Evolutionary conservation across 2,797 vertebrate genomes (phyloP), one percentile per base, ranked within the genome.

Genomic region (Peromyscus nudipes): DNA sequence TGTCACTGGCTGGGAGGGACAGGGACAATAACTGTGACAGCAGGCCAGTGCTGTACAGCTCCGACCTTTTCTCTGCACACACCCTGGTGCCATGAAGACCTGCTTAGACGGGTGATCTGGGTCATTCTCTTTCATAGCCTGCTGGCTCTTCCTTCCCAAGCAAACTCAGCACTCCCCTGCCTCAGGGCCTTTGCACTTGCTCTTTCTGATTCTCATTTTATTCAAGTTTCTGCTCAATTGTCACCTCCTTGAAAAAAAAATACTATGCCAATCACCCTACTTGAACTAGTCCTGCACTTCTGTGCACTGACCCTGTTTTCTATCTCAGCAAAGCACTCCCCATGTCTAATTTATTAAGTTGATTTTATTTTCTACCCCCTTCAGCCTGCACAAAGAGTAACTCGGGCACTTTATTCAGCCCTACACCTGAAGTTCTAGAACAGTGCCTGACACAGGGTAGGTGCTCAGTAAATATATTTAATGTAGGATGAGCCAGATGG

Each of bases 111-210:
- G 29, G 6, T 0, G 2, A 9, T 25, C 46, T 23, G 9, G 9
- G 17, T n/a, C 16, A 8, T 16, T 46, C 8, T 29, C 65, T 83
- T 10, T 12, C 60, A 34, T 46, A 55, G 23, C 23, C 88, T 23
- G 12, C 34, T 0, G 67, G 64, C 80, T 40, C 40, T 57, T 19
- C 27, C 31, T 89, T 75, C 83, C 65, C 31, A 17, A 9, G 46
- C 37, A 34, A 37, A 8, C 13, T 3, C 2, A 27, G 77, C 25
- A 89, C 23, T 43, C 16, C 37, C 40, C 40, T 55, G 69, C 69
- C 93, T 87, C n/a, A 7, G 91, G 73, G 37, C 62, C 81, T 91
- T 69, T 75, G 69, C 17, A 29, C 75, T 8, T 67, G 55, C 73
- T 60, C 19, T 27, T 7, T 31, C 49, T 27, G 31, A 14, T 25